phyloP scores from a whole-genome alignment of 1,140 invertebrate species.

The Acyrthosiphon pisum region DNA sequence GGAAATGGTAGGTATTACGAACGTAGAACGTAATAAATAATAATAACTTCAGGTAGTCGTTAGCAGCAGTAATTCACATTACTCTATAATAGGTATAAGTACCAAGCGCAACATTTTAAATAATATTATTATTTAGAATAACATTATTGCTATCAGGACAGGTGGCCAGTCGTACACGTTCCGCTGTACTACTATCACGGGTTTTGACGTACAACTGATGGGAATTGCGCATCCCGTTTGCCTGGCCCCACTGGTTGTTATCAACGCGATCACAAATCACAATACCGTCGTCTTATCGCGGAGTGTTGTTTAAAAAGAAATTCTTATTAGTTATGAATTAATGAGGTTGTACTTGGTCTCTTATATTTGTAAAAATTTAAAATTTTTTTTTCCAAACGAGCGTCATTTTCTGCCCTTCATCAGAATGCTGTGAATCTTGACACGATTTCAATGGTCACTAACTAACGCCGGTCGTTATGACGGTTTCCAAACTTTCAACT shows the following conservation, averaged over 20 bases:
- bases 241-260: not conserved
- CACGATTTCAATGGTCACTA: not conserved
- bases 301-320: conserved; percentile 25
- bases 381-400: not conserved
- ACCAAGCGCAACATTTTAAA: not conserved
- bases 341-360: not conserved
- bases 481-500: not conserved
- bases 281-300: not conserved
- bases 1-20: not conserved
- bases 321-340: not conserved
- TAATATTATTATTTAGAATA: conserved; percentile 29
- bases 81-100: not conserved
- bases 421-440: not conserved
- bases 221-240: not conserved
- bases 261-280: not conserved
- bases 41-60: not conserved
- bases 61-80: not conserved
- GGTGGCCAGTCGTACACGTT: not conserved
- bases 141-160: not conserved
- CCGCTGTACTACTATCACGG: not conserved
- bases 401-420: too few species aligned
- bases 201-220: too few species aligned
- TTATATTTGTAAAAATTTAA: not conserved
- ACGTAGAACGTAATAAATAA: not conserved
- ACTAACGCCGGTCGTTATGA: not conserved